Percentiles rank a stretch among this genome's conserved stretches.
Conservation (phyloP, 2,113 vertebrate genomes). For the Casuarius casuarius region DNA sequence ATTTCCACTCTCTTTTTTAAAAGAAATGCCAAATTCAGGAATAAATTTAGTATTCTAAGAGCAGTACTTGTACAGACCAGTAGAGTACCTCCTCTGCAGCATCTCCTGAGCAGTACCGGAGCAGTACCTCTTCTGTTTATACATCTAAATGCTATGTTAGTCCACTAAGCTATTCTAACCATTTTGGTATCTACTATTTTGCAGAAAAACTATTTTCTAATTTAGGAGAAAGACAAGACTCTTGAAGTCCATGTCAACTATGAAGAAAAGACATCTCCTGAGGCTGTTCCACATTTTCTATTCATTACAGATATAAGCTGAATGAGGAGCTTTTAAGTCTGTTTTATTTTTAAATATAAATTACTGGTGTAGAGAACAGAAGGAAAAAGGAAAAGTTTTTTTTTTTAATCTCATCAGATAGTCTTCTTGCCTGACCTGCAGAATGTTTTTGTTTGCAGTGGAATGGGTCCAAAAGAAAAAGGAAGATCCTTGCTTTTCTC, state of each 20-base stretch:
- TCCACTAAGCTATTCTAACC: neutral
- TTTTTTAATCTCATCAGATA: neutral
- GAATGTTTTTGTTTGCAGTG: constrained; percentile 19
- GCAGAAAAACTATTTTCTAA: neutral
- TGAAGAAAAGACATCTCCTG: neutral
- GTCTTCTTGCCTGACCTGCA: neutral
- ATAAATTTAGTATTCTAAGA: neutral
- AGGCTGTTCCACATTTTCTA: neutral
- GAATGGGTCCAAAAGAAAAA: constrained; percentile 39
- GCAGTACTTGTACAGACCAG: neutral
- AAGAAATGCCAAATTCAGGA: neutral
- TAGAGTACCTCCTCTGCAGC: neutral
- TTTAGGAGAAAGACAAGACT: neutral
- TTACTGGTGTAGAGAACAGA: neutral
- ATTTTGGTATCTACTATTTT: neutral
- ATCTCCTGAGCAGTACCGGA: neutral
- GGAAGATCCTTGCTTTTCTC: constrained; percentile 30
- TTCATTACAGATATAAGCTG: neutral
- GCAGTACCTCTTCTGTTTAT: neutral
- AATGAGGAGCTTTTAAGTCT: neutral
- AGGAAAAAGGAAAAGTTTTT: neutral
- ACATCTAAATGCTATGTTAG: neutral
- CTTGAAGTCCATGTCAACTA: neutral
- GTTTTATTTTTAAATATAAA: neutral
- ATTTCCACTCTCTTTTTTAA: neutral